Evolutionary conservation across 2,888 invertebrate genomes (phyloP).

Genomic region (Chrysodeixis includens): DNA sequence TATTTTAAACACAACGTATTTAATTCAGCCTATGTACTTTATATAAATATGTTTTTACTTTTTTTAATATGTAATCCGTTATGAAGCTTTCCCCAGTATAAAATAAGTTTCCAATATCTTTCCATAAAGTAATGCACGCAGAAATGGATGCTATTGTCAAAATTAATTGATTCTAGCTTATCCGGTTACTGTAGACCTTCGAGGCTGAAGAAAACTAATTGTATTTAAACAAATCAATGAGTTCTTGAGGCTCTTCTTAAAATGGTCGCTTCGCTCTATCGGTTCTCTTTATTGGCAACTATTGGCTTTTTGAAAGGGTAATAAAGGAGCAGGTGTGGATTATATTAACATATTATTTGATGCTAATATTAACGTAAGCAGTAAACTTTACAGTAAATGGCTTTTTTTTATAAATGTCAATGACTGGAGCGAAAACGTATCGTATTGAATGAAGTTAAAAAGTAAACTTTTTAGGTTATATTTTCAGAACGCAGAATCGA

Average conservation of each 20-base stretch:
- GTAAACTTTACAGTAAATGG: no score
- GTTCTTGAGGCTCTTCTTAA: conserved; percentile 40
- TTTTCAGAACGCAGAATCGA: no score
- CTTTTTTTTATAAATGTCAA: no score
- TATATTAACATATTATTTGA: neutral
- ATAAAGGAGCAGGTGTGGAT: conserved; percentile 5
- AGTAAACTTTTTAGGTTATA: no score
- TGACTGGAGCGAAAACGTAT: no score
- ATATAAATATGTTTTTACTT: no score
- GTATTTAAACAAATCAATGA: conserved; percentile 37
- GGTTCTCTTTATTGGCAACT: conserved; percentile 39
- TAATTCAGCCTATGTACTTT: no score
- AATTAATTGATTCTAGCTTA: conserved; percentile 51
- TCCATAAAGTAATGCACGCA: neutral
- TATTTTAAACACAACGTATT: no score
- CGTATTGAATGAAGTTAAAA: no score
- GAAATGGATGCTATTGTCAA: conserved; percentile 45
- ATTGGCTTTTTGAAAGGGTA: conserved; percentile 22
- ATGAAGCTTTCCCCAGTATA: neutral
- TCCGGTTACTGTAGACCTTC: conserved; percentile 43
- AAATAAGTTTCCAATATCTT: neutral
- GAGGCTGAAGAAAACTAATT: conserved; percentile 40
- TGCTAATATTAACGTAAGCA: neutral
- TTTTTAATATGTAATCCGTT: no score
- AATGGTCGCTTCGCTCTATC: conserved; percentile 46